These are phyloP conservation scores for Syngnathus acus DNA, from an alignment of 2,797 vertebrate genomes.

Conservation along the genomic window DNA sequence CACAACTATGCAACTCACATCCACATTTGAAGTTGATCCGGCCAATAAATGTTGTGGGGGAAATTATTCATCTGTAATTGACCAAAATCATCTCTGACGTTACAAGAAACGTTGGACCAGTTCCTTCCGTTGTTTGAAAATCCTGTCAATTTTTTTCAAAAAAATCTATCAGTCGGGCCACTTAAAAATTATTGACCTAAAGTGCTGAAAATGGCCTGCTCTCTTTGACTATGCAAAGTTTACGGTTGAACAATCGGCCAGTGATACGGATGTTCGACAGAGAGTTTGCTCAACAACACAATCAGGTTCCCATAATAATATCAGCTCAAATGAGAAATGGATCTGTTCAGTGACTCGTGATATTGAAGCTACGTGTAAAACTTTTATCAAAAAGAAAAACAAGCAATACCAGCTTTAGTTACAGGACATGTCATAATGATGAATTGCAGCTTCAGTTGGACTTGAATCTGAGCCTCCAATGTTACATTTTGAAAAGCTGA, in stretches of 20 bases:
- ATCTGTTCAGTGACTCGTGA: not conserved
- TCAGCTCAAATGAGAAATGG: not conserved
- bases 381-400: no score
- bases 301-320: not conserved
- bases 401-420: no score
- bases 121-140: not conserved
- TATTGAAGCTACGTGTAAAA: not conserved
- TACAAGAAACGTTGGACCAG: not conserved
- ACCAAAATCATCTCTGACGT: not conserved
- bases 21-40: not conserved
- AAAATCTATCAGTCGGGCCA: no score
- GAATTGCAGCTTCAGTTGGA: conserved; percentile 12
- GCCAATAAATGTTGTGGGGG: not conserved
- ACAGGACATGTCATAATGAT: conserved; percentile 12
- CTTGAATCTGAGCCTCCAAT: conserved; percentile 13
- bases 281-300: not conserved
- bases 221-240: no score
- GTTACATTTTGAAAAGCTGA: conserved; percentile 17
- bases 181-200: no score
- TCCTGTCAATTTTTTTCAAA: not conserved
- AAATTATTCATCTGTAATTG: not conserved
- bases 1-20: not conserved
- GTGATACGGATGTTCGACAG: no score
- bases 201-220: not conserved
- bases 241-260: no score